Percentiles rank a stretch among this genome's conserved stretches.
Conservation (phyloP, 2,888 invertebrate species). For the Sthenelais limicola region DNA sequence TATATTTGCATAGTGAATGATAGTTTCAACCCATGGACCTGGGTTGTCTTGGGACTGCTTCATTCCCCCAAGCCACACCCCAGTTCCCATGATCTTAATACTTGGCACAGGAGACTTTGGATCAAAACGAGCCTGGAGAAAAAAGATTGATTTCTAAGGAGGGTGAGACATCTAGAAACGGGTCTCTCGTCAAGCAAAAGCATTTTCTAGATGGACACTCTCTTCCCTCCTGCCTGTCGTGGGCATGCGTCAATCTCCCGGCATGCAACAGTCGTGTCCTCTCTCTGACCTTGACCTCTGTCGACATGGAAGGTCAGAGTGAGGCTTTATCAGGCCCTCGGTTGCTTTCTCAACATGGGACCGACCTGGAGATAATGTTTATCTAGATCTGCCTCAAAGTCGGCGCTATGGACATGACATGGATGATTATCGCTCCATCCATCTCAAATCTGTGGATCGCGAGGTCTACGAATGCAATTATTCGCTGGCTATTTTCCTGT, state of each 20-base stretch:
- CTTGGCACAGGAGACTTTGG: too few relatives aligned
- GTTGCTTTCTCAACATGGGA: slow-evolving; percentile 23
- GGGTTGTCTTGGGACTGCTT: too few relatives aligned
- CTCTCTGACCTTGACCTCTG: slow-evolving; percentile 24
- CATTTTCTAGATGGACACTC: too few relatives aligned
- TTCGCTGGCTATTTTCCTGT: not conserved
- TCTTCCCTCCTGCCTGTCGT: not conserved
- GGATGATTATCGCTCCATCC: slow-evolving; percentile 6
- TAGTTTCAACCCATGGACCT: too few relatives aligned
- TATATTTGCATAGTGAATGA: too few relatives aligned
- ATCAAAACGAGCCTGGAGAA: too few relatives aligned
- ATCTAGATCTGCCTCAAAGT: slow-evolving; percentile 32
- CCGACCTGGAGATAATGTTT: slow-evolving; percentile 29
- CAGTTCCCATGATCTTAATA: too few relatives aligned
- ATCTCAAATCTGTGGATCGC: slow-evolving; percentile 20
- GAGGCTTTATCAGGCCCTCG: slow-evolving; percentile 13
- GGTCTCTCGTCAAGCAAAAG: slow-evolving; percentile 13
- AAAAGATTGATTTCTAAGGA: too few relatives aligned
- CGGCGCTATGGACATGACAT: slow-evolving; percentile 11
- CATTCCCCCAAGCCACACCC: too few relatives aligned
- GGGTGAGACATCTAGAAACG: too few relatives aligned
- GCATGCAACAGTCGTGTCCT: slow-evolving; percentile 37
- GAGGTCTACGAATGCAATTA: slow-evolving; percentile 15
- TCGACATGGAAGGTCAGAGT: not conserved
- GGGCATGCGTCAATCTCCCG: slow-evolving; percentile 22